A percentile compares a stretch with the other conserved stretches of the same genome.
phyloP scores from a whole-genome alignment of 2,888 invertebrate genomes.

The Caenorhabditis zanzibari region DNA sequence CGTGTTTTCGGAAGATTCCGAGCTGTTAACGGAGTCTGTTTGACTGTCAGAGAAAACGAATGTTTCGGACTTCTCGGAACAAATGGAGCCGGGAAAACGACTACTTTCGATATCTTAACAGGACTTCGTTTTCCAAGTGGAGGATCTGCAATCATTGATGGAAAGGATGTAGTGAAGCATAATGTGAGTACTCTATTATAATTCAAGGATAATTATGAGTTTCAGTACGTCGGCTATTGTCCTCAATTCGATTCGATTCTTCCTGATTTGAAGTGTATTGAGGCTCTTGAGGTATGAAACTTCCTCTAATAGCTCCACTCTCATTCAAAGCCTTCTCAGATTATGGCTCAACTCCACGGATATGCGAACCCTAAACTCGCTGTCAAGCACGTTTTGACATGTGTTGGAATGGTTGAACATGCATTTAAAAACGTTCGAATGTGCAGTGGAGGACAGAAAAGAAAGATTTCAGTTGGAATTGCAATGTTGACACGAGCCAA shows the following conservation, averaged over 20 bases:
- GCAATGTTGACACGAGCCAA: constrained; percentile 88
- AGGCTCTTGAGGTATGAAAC: constrained; percentile 70
- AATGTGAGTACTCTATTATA: background rate
- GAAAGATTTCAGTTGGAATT: constrained; percentile 90
- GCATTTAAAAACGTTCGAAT: constrained; percentile 70
- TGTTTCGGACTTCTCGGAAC: constrained; percentile 81
- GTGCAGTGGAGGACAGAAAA: constrained; percentile 88
- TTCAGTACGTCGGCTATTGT: constrained; percentile 28
- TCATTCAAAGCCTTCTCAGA: background rate
- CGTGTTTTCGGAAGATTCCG: constrained; percentile 45
- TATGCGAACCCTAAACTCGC: constrained; percentile 48
- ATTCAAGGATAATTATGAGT: background rate
- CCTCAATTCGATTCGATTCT: constrained; percentile 67
- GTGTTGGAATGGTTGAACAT: constrained; percentile 71
- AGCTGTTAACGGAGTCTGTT: constrained; percentile 69
- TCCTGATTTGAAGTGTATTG: constrained; percentile 75
- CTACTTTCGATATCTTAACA: constrained; percentile 81
- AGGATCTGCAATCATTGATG: constrained; percentile 54
- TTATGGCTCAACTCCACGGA: constrained; percentile 61
- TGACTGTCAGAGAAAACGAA: constrained; percentile 76
- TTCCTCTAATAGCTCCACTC: background rate
- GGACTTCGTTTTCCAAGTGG: constrained; percentile 67
- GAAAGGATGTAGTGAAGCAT: constrained; percentile 11
- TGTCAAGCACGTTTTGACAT: constrained; percentile 65
- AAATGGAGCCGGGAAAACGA: constrained; percentile 80